Base-by-base conservation (phyloP, 2,888 invertebrate species). In the Argyresthia albistria region DNA sequence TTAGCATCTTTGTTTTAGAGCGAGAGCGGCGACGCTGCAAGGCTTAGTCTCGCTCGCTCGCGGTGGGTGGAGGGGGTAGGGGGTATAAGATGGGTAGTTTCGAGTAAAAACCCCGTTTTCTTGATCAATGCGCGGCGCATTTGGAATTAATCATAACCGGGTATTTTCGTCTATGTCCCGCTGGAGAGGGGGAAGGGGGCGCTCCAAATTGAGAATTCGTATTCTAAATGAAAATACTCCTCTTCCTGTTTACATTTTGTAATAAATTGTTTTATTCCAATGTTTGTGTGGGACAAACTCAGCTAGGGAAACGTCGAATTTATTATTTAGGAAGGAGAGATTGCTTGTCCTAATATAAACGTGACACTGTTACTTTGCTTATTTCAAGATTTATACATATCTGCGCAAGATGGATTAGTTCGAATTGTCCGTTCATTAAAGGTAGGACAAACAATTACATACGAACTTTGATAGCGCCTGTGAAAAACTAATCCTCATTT, bases 1-100 rank as follows among this genome's bases (percentile, higher is more conserved):
- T 86, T 84, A 87, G 87, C 87, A 87, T 87, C 87, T 87, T 87
- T 87, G 87, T 87, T 87, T 87, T 87, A 87, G 87, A 87, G 82
- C 62, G 84, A 83, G 87, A 87, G 65, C 67, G 80, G 70, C 66
- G 73, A 73, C 71, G 74, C 65, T 80, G 83, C 83, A 82, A 53
- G 50, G 65, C 60, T 86, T 84, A 86, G 87, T 86, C 86, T 77
- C 80, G 73, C 80, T 84, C 81, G 15, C 47, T 39, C 52, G 11
- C 65, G 66, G 62, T 69, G 56, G 56, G 53, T 61, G 62, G 58
- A 61, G 64, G 62, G 62, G 61, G 63, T 64, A 61, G 74, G 70
- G 60, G 69, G 67, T 59, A 68, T 70, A 78, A 74, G 79, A 76
- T 81, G 83, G 84, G 87, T 87, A 86, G 87, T 86, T 87, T 81